phyloP scores from a whole-genome alignment of 2,113 vertebrate genomes.

The Heliornis fulica region DNA sequence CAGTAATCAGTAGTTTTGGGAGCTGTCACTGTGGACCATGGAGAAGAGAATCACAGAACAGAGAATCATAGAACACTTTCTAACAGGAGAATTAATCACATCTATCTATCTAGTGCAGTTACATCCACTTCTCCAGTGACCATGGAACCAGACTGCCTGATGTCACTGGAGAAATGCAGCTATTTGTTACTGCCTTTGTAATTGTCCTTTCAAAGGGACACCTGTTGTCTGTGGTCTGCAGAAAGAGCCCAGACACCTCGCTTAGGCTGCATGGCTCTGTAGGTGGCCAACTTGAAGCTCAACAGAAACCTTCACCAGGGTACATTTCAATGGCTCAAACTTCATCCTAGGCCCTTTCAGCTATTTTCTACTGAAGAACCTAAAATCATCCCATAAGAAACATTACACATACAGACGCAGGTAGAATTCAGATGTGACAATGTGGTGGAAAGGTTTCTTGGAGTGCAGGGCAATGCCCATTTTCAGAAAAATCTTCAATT shows the following conservation, averaged over 20 bases:
- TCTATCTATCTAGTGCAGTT: rapidly evolving
- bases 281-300: not conserved
- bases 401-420: not conserved
- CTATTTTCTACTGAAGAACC: not conserved
- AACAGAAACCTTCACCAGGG: not conserved
- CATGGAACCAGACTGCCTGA: not conserved
- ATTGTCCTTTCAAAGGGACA: not conserved
- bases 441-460: not conserved
- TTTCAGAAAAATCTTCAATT: not conserved
- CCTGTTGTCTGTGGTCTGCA: not conserved
- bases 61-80: too few species aligned
- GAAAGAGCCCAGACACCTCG: not conserved
- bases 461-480: not conserved
- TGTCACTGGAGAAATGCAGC: not conserved
- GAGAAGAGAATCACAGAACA: not conserved
- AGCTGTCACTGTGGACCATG: not conserved
- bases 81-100: not conserved
- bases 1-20: not conserved
- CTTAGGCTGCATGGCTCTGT: not conserved
- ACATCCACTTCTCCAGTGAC: not conserved
- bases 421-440: not conserved
- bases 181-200: not conserved
- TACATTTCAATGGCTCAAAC: not conserved
- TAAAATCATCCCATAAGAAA: not conserved
- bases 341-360: not conserved